A percentile compares a stretch with the other conserved stretches of the same genome.
Conservation (phyloP, 2,113 vertebrate genomes). For the Orycteropus afer region DNA sequence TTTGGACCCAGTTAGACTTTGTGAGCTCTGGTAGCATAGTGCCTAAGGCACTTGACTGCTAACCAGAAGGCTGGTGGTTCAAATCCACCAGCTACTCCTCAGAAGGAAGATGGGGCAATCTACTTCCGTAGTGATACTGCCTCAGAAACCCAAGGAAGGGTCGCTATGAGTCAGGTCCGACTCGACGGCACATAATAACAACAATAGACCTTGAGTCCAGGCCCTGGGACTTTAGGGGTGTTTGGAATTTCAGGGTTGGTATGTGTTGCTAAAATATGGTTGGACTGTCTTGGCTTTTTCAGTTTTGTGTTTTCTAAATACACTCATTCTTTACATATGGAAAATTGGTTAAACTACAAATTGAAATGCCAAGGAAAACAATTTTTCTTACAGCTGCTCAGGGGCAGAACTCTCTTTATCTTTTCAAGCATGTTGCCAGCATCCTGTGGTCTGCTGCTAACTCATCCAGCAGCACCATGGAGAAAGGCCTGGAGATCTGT, state of each 20-base stretch:
- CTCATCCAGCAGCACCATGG: too few relatives aligned
- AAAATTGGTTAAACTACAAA: background rate
- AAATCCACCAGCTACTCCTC: too few relatives aligned
- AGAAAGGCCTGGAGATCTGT: too few relatives aligned
- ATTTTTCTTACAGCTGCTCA: constrained; percentile 4
- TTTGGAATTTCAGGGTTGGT: constrained; percentile 13
- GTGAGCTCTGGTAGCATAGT: too few relatives aligned
- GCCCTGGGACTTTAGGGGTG: background rate
- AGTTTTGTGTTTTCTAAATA: background rate
- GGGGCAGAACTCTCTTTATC: background rate
- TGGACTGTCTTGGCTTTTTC: background rate
- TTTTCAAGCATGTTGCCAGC: background rate
- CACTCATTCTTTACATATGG: background rate
- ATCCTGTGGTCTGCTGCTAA: too few relatives aligned
- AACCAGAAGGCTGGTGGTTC: too few relatives aligned
- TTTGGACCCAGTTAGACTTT: background rate
- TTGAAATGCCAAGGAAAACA: background rate
- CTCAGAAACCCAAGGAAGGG: too few relatives aligned
- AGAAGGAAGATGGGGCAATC: too few relatives aligned
- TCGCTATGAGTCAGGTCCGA: too few relatives aligned
- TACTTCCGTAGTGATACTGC: too few relatives aligned
- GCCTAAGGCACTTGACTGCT: too few relatives aligned
- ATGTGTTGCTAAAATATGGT: background rate
- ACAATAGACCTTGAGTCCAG: background rate
- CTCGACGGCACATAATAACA: too few relatives aligned